Base-by-base conservation (phyloP, 2,113 vertebrate species). In the Hippopotamus amphibius region DNA sequence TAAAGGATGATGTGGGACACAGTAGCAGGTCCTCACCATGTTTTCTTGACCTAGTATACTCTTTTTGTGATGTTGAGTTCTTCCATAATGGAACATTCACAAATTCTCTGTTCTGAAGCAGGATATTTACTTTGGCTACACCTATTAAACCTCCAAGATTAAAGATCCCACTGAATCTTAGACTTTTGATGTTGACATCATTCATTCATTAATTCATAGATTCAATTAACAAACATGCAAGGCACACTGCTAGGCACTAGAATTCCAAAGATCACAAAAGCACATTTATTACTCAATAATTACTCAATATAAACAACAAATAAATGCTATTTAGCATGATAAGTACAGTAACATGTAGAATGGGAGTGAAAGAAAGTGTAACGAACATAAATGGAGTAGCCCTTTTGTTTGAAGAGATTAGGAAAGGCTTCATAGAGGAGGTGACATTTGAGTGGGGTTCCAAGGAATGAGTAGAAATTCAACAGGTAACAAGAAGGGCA, bases 181-280 rank as follows among this genome's bases (percentile, higher is more conserved):
- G 89, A 92, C 61, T 86, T 82, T 79, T 33, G 41, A 28, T 90
- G 88, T 96, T 55, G 65, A 94, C 37, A 93, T 57, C 53, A 80
- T 37, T 37, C 19, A 71, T 84, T 94, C 55, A 55, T 87, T 91
- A 66, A 71, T 43, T 90, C 71, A 57, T 12, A 30, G 15, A 82
- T 93, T 96, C 88, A 92, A 92, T 91, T 88, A 95, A 72, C 72
- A 89, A 87, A 97, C 19, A 86, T n/a, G 15, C 33, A 28, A 80
- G 68, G 8, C 41, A 90, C 65, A 85, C 48, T 93, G 30, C 26
- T 80, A 84, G 24, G 21, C 65, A 69, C 28, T 53, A 84, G n/a
- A 81, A 95, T 96, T 79, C 37, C 53, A 96, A 57, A 96, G n/a
- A 81, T 80, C 61, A 81, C 22, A 77, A 92, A 83, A 61, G 41